Conservation (phyloP, 2,888 invertebrate genomes). For the Crioceris asparagi region DNA sequence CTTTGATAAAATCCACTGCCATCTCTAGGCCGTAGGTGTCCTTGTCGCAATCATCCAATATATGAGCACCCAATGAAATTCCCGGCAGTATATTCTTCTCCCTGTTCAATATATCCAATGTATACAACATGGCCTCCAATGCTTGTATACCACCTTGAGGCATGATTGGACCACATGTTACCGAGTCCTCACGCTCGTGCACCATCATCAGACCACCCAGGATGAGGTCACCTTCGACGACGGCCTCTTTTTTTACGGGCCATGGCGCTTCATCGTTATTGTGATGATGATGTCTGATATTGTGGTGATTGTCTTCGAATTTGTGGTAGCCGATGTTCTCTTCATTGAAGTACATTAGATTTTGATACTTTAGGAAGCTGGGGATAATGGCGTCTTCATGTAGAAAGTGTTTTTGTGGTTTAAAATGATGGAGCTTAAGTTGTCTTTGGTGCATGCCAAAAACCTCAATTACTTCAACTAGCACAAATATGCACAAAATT, state of each 20-base stretch:
- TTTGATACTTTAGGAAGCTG: too few relatives aligned
- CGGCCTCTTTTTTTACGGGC: constrained; percentile 80
- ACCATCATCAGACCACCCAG: constrained; percentile 93
- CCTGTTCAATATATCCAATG: constrained; percentile 69
- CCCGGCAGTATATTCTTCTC: constrained; percentile 61
- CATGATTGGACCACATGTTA: constrained; percentile 89
- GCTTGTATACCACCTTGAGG: constrained; percentile 86
- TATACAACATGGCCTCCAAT: constrained; percentile 85
- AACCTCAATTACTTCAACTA: too few relatives aligned
- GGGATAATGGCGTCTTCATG: too few relatives aligned
- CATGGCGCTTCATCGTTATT: constrained; percentile 40
- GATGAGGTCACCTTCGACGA: constrained; percentile 73
- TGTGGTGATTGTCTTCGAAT: constrained; percentile 8
- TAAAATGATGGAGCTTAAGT: too few relatives aligned
- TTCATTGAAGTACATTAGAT: too few relatives aligned
- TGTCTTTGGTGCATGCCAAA: too few relatives aligned
- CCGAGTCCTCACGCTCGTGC: constrained; percentile 78
- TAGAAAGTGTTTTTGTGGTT: too few relatives aligned
- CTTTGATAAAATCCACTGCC: constrained; percentile 94
- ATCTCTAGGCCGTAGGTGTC: constrained; percentile 93
- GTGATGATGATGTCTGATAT: constrained; percentile 15
- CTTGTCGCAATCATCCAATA: constrained; percentile 90
- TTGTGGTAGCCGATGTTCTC: too few relatives aligned
- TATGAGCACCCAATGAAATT: constrained; percentile 74
- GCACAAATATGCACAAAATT: too few relatives aligned